A percentile compares a stretch with the other conserved stretches of the same genome.
These are phyloP conservation scores for Nemotelus nigrinus DNA, from an alignment of 2,888 invertebrate species.

Conservation along the genomic window DNA sequence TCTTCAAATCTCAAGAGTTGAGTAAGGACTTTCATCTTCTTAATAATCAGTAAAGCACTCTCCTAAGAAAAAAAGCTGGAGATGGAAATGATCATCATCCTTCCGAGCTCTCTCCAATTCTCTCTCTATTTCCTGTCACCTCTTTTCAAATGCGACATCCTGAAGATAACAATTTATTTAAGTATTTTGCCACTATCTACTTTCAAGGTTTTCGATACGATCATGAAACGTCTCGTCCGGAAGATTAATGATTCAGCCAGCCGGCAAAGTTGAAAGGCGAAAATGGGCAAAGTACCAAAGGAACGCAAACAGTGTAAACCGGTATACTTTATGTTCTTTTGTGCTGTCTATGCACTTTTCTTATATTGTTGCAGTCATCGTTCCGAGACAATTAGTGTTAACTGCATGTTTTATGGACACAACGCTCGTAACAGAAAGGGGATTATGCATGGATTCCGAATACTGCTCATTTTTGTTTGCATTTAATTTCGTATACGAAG, in stretches of 20 bases:
- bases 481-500: neutral
- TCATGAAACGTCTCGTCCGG: neutral
- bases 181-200: neutral
- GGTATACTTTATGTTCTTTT: neutral
- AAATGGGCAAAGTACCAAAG: neutral
- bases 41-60: no score
- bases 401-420: constrained; percentile 14
- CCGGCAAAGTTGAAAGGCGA: neutral
- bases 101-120: constrained; percentile 20
- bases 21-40: no score
- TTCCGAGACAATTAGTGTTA: constrained; percentile 21
- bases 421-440: neutral
- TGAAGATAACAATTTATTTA: constrained; percentile 37
- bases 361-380: constrained; percentile 9
- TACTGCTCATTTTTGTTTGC: constrained; percentile 4
- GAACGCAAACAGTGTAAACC: neutral
- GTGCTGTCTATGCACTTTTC: constrained; percentile 16
- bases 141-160: constrained; percentile 34
- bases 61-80: neutral
- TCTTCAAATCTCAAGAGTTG: no score
- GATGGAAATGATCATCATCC: constrained; percentile 44
- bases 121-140: constrained; percentile 45
- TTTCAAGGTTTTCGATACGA: constrained; percentile 40
- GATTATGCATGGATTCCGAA: constrained; percentile 3
- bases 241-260: constrained; percentile 21